Evolutionary conservation across 2,888 invertebrate genomes (phyloP), one percentile per base, ranked within the genome.

Genomic region (Tuta absoluta): DNA sequence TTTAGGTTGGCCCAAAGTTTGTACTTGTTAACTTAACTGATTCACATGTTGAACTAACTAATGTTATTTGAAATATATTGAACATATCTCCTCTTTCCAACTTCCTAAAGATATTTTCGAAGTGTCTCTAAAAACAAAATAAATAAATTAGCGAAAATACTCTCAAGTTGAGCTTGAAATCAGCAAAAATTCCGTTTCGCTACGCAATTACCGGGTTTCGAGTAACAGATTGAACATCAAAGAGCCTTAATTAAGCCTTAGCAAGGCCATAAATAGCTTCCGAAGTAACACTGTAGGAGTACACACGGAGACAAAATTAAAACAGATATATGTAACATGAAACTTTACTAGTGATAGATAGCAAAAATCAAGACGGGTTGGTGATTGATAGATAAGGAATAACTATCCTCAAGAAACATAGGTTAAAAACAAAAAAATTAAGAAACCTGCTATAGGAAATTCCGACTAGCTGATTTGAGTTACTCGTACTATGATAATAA

Each of bases 191-290:
- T 72, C 71, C 77, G 74, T 72, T 77, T 76, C 76, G 75, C 71
- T 72, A 74, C 78, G 84, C 81, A 89, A 89, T 89, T 86, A 89
- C 84, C 73, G 77, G 83, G 84, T 83, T 84, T 87, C 80, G 78
- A 74, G 85, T 85, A 84, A 84, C 86, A 87, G 87, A 89, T 89
- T 89, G 87, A 87, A 91, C 89, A 89, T 91, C 90, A 91, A 91
- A 91, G 86, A 76, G 72, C 76, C 75, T 78, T 89, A 91, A 91
- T 90, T 90, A 90, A 88, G 82, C 82, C 82, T 84, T 83, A 81
- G 81, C 81, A 85, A 81, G 81, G 76, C 80, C 85, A 85, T 89
- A 88, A 89, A 89, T 88, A 86, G 84, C 83, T 76, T 75, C 78
- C 80, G 78, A 81, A 85, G 82, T 82, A 84, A 82, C 79, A 82